phyloP scores from a whole-genome alignment of 2,113 vertebrate genomes.

The Esox niger region DNA sequence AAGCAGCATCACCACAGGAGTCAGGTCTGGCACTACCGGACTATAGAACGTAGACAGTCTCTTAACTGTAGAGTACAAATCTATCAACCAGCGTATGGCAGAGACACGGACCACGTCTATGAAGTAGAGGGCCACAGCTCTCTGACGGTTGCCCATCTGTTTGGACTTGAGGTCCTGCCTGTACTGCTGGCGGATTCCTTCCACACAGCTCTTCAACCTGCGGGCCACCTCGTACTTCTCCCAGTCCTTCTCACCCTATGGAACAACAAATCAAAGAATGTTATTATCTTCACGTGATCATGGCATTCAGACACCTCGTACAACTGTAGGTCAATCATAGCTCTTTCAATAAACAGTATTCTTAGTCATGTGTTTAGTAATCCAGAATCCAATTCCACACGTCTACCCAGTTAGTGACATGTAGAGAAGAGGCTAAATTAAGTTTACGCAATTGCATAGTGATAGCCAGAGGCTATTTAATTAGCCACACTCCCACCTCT shows the following conservation, averaged over 20 bases:
- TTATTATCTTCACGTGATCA: no score
- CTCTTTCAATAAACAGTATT: neutral
- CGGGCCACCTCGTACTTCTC: conserved; percentile 71
- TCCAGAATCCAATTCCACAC: neutral
- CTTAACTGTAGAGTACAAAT: neutral
- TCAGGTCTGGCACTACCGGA: no score
- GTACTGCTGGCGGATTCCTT: conserved; percentile 62
- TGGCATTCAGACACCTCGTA: no score
- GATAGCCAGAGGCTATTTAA: neutral
- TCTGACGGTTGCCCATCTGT: conserved; percentile 63
- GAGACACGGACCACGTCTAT: conserved; percentile 4
- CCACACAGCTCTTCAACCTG: conserved; percentile 64
- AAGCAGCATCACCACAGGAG: neutral
- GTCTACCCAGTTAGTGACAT: neutral
- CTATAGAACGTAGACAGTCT: no score
- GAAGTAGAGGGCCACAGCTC: conserved; percentile 57
- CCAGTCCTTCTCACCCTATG: conserved; percentile 71
- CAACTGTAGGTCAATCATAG: no score
- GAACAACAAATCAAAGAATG: neutral
- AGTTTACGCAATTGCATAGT: neutral
- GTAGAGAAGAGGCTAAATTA: neutral
- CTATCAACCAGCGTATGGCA: neutral
- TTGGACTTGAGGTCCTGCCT: conserved; percentile 66
- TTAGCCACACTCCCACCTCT: neutral
- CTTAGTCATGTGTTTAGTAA: neutral